Percentiles rank a stretch among this genome's conserved stretches.
These are phyloP conservation scores for Andrena trimmerana DNA, from an alignment of 2,888 invertebrate species.

Conservation along the genomic window DNA sequence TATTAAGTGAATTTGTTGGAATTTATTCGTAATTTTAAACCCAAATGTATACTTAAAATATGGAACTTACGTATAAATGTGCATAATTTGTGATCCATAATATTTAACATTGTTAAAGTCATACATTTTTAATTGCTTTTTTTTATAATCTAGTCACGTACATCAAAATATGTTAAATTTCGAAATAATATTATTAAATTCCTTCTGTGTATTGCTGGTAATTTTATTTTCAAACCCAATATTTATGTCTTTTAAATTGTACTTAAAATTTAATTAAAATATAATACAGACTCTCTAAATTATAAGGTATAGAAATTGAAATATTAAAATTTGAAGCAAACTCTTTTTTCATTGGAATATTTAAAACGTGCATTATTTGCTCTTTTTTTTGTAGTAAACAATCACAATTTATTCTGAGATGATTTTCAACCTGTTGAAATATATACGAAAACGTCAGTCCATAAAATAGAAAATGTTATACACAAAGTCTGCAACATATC, in stretches of 20 bases:
- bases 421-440: neutral
- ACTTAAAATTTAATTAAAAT: neutral
- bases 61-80: constrained; percentile 61
- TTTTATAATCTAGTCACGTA: constrained; percentile 84
- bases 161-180: constrained; percentile 80
- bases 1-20: constrained; percentile 56
- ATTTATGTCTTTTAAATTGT: neutral
- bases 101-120: constrained; percentile 78
- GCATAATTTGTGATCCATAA: constrained; percentile 74
- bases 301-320: neutral
- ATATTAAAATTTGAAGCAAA: neutral
- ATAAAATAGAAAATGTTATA: neutral
- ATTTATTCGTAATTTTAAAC: constrained; percentile 53
- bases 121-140: constrained; percentile 78
- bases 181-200: constrained; percentile 79
- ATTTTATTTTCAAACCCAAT: constrained; percentile 57
- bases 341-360: neutral
- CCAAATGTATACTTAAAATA: constrained; percentile 61
- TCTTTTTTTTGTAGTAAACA: neutral
- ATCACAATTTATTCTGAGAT: constrained; percentile 6
- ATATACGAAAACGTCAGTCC: neutral
- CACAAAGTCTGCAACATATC: neutral
- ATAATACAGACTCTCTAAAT: neutral
- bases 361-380: neutral
- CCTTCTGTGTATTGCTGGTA: constrained; percentile 73